Evolutionary conservation across 2,888 invertebrate genomes (phyloP).

Genomic region (Globia sparganii): DNA sequence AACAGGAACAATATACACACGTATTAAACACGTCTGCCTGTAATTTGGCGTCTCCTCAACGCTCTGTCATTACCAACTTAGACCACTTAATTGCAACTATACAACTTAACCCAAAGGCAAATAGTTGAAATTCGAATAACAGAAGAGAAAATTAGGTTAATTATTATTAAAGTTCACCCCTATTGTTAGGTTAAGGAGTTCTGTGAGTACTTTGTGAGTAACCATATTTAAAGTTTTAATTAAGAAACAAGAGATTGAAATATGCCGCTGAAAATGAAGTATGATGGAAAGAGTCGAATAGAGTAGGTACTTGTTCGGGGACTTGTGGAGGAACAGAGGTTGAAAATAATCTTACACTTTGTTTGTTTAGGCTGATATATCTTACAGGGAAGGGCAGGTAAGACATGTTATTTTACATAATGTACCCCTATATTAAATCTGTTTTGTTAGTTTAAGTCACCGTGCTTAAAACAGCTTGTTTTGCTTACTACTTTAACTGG

Average conservation of each 20-base stretch:
- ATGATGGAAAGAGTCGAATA: slow-evolving; percentile 34
- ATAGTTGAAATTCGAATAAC: slow-evolving; percentile 61
- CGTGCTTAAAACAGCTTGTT: neutral
- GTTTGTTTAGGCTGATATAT: slow-evolving; percentile 19
- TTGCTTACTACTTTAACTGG: too few species aligned
- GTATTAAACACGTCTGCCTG: slow-evolving; percentile 59
- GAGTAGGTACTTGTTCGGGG: neutral
- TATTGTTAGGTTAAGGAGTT: slow-evolving; percentile 52
- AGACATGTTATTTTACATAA: slow-evolving; percentile 11
- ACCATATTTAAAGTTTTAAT: slow-evolving; percentile 61
- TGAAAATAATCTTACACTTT: slow-evolving; percentile 8
- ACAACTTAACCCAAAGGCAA: slow-evolving; percentile 61
- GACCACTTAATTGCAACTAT: slow-evolving; percentile 65
- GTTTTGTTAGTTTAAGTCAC: neutral
- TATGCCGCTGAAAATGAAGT: slow-evolving; percentile 26
- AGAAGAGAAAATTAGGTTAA: slow-evolving; percentile 58
- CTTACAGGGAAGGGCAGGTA: neutral
- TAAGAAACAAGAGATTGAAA: slow-evolving; percentile 43
- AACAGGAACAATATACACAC: slow-evolving; percentile 41
- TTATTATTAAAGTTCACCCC: slow-evolving; percentile 60
- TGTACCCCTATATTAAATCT: neutral
- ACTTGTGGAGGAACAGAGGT: neutral
- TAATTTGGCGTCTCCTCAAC: slow-evolving; percentile 68
- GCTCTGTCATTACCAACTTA: slow-evolving; percentile 67
- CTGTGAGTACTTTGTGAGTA: slow-evolving; percentile 37